phyloP scores from a whole-genome alignment of 2,113 vertebrate species.

The Argyrosomus japonicus region DNA sequence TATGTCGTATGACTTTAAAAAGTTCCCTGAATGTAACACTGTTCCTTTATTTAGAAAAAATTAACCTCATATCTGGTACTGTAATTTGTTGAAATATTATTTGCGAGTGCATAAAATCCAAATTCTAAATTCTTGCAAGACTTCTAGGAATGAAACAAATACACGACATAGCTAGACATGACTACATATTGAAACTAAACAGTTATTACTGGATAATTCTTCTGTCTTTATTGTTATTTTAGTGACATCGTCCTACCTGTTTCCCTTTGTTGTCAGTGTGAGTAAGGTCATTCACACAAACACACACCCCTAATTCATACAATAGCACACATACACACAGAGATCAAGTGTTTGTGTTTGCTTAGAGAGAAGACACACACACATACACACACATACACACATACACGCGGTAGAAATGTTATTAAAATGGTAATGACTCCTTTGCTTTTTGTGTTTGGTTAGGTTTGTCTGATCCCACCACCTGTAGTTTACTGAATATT shows the following conservation, averaged over 20 bases:
- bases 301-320: neutral
- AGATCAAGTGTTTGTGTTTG: conserved; percentile 53
- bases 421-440: conserved; percentile 85
- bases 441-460: conserved; percentile 75
- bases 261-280: conserved; percentile 20
- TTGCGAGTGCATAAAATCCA: neutral
- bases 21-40: neutral
- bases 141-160: neutral
- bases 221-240: conserved; percentile 16
- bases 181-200: neutral
- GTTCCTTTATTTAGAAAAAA: neutral
- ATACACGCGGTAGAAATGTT: conserved; percentile 68
- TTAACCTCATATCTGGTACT: neutral
- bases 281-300: conserved; percentile 1
- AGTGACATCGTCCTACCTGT: neutral
- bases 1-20: neutral
- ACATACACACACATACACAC: neutral
- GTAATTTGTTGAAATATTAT: neutral
- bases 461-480: conserved; percentile 73
- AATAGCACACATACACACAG: neutral
- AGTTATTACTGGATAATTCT: neutral
- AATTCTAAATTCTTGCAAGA: neutral
- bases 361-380: conserved; percentile 43
- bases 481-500: conserved; percentile 77
- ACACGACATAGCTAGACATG: neutral